Percentiles rank a stretch among this genome's conserved stretches.
phyloP scores from a whole-genome alignment of 64 coral and sea anemone genomes.

The Actinia tenebrosa region DNA sequence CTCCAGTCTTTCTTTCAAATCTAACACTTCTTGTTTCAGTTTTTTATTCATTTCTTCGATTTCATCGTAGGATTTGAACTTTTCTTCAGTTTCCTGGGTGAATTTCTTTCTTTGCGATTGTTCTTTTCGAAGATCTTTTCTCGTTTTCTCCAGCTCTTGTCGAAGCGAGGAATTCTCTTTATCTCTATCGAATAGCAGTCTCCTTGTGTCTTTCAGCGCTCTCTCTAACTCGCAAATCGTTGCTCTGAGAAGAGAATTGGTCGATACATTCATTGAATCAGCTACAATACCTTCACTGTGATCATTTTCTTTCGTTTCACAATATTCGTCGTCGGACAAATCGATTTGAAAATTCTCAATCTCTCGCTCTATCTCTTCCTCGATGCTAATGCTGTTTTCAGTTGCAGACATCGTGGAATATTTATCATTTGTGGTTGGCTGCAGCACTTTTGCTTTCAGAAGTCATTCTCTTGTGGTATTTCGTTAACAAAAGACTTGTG shows the following conservation, averaged over 20 bases:
- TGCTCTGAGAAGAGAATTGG: constrained; percentile 72
- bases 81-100: constrained; percentile 41
- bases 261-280: constrained; percentile 59
- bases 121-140: constrained; percentile 78
- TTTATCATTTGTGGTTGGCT: background rate
- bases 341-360: constrained; percentile 55
- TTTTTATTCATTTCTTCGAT: constrained; percentile 44
- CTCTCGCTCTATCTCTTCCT: constrained; percentile 23
- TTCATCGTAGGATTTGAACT: constrained; percentile 30
- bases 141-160: constrained; percentile 73
- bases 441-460: constrained; percentile 1
- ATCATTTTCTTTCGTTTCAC: constrained; percentile 1
- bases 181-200: constrained; percentile 70
- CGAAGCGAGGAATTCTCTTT: constrained; percentile 59
- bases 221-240: constrained; percentile 90
- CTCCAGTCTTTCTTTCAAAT: constrained; percentile 37
- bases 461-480: background rate
- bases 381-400: background rate
- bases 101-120: constrained; percentile 71
- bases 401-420: background rate
- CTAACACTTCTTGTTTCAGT: constrained; percentile 40
- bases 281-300: constrained; percentile 19
- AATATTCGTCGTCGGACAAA: constrained; percentile 43
- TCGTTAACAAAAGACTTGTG: background rate
- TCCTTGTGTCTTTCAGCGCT: constrained; percentile 74